phyloP scores from a whole-genome alignment of 2,888 invertebrate genomes.

The Apamea sordens region DNA sequence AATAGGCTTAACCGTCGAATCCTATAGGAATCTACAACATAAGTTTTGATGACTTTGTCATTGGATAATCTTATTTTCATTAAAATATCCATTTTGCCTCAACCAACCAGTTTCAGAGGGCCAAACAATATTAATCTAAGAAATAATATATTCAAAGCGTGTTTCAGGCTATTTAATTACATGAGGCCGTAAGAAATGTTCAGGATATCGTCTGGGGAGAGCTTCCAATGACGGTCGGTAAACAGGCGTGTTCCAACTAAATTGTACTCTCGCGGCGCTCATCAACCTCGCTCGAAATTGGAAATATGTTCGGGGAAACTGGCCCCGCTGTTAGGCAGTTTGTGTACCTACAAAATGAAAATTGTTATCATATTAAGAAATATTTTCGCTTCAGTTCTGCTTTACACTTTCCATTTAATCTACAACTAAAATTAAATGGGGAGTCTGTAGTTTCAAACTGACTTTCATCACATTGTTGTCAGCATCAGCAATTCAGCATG shows the following conservation, averaged over 20 bases:
- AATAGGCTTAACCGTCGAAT: constrained; percentile 1
- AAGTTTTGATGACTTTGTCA: background rate
- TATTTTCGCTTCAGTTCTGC: background rate
- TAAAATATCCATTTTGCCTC: background rate
- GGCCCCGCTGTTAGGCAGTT: constrained; percentile 8
- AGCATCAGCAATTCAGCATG: background rate
- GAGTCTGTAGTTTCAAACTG: background rate
- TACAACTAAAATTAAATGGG: background rate
- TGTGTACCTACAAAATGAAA: background rate
- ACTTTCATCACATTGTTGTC: background rate
- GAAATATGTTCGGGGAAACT: constrained; percentile 21
- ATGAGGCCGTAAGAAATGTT: constrained; percentile 44
- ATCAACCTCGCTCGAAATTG: constrained; percentile 22
- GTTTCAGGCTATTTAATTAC: constrained; percentile 50
- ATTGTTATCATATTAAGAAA: background rate
- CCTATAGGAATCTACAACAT: background rate
- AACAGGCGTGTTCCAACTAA: constrained; percentile 35
- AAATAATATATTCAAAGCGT: constrained; percentile 29
- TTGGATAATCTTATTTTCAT: background rate
- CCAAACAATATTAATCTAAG: constrained; percentile 5
- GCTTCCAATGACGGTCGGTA: constrained; percentile 34
- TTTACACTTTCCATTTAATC: background rate
- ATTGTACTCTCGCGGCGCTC: constrained; percentile 33
- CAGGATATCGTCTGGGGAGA: constrained; percentile 46
- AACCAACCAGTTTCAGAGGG: background rate